A percentile compares a stretch with the other conserved stretches of the same genome.
Conservation (phyloP, 2,888 invertebrate genomes). For the Flexamia atlantica region DNA sequence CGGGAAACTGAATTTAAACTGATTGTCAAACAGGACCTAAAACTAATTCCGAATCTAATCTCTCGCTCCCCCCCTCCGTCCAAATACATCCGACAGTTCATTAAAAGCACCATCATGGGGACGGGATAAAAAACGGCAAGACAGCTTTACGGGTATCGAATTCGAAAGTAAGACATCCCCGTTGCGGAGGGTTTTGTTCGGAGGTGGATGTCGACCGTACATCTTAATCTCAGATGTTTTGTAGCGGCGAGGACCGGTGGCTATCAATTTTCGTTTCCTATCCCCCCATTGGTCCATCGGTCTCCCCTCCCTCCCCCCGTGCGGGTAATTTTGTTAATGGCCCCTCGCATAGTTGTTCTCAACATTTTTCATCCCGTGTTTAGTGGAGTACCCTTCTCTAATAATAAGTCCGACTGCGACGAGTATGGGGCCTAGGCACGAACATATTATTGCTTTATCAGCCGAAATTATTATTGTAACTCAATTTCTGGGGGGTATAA, state of each 20-base stretch:
- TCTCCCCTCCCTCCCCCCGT: constrained; percentile 39
- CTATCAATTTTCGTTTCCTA: constrained; percentile 64
- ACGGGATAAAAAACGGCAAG: constrained; percentile 10
- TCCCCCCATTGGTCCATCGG: constrained; percentile 63
- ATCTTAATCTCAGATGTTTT: constrained; percentile 61
- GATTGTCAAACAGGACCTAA: constrained; percentile 26
- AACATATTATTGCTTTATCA: constrained; percentile 55
- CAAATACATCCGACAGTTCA: constrained; percentile 27
- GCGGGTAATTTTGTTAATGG: constrained; percentile 65
- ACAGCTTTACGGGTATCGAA: constrained; percentile 55
- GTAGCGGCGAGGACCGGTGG: constrained; percentile 57
- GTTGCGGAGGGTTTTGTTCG: constrained; percentile 24
- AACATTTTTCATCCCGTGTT: constrained; percentile 64
- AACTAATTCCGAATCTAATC: constrained; percentile 11
- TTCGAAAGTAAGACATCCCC: constrained; percentile 53
- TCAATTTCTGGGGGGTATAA: constrained; percentile 25
- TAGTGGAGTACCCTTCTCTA: constrained; percentile 51
- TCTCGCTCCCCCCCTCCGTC: background rate
- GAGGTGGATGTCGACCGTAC: constrained; percentile 47
- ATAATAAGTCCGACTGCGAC: constrained; percentile 47
- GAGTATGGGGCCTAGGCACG: constrained; percentile 36
- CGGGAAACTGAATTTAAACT: background rate
- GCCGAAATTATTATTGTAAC: constrained; percentile 45
- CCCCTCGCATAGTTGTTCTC: constrained; percentile 54
- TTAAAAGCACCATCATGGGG: constrained; percentile 45